Base-by-base conservation (phyloP, 2,797 vertebrate species). In the Coracias cyanogaster region DNA sequence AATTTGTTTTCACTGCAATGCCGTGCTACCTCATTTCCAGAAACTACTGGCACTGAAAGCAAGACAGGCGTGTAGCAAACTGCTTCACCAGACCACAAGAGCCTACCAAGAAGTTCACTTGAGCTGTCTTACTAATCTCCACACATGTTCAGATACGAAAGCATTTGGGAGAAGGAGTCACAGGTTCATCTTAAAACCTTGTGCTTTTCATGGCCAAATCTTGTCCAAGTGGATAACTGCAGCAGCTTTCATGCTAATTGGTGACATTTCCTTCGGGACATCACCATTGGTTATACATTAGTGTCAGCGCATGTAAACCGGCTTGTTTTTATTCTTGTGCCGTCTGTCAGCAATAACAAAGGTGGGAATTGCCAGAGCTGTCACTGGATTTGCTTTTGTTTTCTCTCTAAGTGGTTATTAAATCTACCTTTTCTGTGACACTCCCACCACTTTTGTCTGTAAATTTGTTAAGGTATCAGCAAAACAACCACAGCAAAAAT, bases 191-290 rank as follows among this genome's bases (percentile, higher is more conserved):
- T 57, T 39, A 41, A 93, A 95, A n/a, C 46, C 66, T 79, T 2
- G 1, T 69, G 10, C 37, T 91, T 96, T 39, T 41, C 48, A 54
- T 6, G 6, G 78, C 67, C 89, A 91, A 64, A 64, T 58, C 93
- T 84, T 55, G 66, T 90, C 74, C 70, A 11, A 67, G 37, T 73
- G 80, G 90, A 31, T 92, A 80, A 87, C 57, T 74, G 43, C 65
- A 81, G 89, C 89, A 95, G 92, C 83, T 90, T 97, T 91, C 55
- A 71, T 18, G 48, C 84, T 93, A 95, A 96, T 85, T 94, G 92
- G 82, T 62, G 80, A 91, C 82, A 89, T 58, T 45, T 82, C 94
- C 93, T 94, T 10, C 0, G 64, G 83, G 96, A 96, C 48, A 60
- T 24, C 86, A 20, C 81, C 16, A 0, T 9, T 13, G 35, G 82